These are phyloP conservation scores for Sebastes reedi DNA, from an alignment of 2,797 vertebrate species.

Conservation along the genomic window DNA sequence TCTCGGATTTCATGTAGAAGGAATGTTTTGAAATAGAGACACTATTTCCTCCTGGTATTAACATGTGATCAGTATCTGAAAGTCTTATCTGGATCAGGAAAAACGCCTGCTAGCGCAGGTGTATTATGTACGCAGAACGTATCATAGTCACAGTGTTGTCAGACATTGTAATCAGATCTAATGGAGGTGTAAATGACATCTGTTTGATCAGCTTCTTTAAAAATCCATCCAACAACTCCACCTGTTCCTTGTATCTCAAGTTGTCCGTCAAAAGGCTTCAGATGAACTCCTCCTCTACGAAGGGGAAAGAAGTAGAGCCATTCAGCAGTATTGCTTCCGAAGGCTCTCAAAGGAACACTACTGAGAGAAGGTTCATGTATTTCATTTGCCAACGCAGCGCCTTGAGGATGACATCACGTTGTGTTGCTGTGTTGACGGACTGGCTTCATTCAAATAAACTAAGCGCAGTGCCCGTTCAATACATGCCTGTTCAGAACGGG, in stretches of 20 bases:
- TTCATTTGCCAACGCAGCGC: no score
- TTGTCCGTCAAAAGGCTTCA: no score
- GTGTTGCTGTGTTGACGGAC: not conserved
- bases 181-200: not conserved
- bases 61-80: not conserved
- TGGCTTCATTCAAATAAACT: not conserved
- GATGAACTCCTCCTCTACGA: not conserved
- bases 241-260: not conserved
- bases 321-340: not conserved
- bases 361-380: no score
- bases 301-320: not conserved
- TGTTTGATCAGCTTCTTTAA: not conserved
- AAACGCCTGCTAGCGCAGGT: not conserved
- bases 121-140: not conserved
- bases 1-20: not conserved
- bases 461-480: no score
- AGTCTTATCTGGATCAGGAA: not conserved
- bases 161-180: not conserved
- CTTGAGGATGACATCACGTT: not conserved
- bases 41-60: not conserved
- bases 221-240: not conserved
- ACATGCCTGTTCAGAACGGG: no score
- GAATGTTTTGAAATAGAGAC: not conserved
- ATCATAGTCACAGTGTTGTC: not conserved
- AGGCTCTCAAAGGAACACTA: not conserved